Evolutionary conservation across 2,888 invertebrate species (phyloP).

Genomic region (Caenorhabditis sulstoni): DNA sequence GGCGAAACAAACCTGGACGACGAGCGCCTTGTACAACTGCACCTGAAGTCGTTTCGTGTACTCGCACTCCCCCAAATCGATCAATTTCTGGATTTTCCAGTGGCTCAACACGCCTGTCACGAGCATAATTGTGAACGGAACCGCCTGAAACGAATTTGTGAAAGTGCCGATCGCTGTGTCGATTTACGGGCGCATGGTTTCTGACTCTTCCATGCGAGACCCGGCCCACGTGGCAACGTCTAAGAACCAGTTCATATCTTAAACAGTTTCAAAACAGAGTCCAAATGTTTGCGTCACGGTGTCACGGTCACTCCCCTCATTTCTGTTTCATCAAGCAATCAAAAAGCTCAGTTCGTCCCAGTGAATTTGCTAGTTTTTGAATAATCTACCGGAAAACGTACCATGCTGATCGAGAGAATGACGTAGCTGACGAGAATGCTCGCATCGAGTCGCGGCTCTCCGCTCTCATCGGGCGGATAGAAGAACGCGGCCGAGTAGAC

Average conservation of each 20-base stretch:
- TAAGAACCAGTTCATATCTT: too few species aligned
- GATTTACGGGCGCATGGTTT: too few species aligned
- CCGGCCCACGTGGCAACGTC: too few species aligned
- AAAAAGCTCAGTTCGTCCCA: too few species aligned
- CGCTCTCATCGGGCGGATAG: background rate
- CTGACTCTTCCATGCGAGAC: too few species aligned
- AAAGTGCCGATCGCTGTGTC: too few species aligned
- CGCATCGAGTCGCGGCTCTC: background rate
- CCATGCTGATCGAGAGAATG: background rate
- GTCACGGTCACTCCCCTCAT: too few species aligned
- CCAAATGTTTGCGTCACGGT: too few species aligned
- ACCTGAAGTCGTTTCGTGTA: constrained; percentile 23
- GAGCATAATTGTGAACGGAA: constrained; percentile 1
- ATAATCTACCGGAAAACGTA: background rate
- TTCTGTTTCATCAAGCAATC: too few species aligned
- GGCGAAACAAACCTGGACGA: constrained; percentile 39
- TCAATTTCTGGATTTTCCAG: constrained; percentile 7
- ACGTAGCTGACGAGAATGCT: background rate
- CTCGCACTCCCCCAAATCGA: constrained; percentile 11
- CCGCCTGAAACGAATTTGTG: background rate
- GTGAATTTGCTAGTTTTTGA: background rate
- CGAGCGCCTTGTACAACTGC: constrained; percentile 40
- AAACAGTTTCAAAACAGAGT: too few species aligned
- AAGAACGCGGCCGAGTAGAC: background rate
- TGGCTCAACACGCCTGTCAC: constrained; percentile 1